phyloP scores from a whole-genome alignment of 2,888 invertebrate genomes.

The Conistra vaccinii region DNA sequence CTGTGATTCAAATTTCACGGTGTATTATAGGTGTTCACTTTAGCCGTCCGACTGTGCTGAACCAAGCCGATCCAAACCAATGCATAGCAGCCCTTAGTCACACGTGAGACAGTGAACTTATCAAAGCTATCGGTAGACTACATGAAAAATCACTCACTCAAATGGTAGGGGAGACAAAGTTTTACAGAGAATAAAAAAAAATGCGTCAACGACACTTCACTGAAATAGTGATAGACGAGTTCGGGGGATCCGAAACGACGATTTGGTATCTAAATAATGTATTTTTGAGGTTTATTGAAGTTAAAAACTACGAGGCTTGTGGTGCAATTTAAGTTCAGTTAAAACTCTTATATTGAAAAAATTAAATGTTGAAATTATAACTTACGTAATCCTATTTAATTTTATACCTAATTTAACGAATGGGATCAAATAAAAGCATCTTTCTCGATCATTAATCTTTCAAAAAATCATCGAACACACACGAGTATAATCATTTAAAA shows the following conservation, averaged over 20 bases:
- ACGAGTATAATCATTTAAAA: not conserved
- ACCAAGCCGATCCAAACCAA: not conserved
- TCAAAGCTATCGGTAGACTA: constrained; percentile 56
- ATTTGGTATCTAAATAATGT: constrained; percentile 2
- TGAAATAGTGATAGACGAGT: constrained; percentile 32
- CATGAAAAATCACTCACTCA: constrained; percentile 74
- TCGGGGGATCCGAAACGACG: not conserved
- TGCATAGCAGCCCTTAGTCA: not conserved
- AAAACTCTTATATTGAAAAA: not conserved
- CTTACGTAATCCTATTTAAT: not conserved
- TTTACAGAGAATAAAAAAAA: constrained; percentile 62
- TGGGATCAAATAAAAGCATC: not conserved
- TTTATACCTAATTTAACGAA: no score
- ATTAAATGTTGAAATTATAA: not conserved
- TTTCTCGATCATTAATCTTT: not conserved
- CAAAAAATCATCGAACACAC: not conserved
- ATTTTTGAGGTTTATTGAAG: not conserved
- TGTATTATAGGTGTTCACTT: no score
- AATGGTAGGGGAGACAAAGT: constrained; percentile 61
- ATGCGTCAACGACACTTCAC: constrained; percentile 31
- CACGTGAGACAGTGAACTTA: constrained; percentile 45
- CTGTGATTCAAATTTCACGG: no score
- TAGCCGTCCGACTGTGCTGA: not conserved
- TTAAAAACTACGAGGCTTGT: not conserved
- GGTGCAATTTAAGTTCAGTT: no score